phyloP scores from a whole-genome alignment of 2,888 invertebrate genomes.

The Phyllotreta striolata region DNA sequence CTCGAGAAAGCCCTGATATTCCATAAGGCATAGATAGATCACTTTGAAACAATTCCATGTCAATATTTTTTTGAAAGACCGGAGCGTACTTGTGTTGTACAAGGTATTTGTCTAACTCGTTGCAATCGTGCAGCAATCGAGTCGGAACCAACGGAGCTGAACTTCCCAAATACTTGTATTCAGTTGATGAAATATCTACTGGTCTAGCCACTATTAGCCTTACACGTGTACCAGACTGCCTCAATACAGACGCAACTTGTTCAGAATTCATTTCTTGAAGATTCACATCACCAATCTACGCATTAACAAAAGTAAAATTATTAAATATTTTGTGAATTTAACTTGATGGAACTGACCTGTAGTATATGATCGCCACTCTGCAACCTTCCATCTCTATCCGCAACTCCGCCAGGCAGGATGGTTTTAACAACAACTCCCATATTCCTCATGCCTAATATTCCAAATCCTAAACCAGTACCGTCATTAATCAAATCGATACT shows the following conservation, averaged over 20 bases:
- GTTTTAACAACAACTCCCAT: slow-evolving; percentile 99
- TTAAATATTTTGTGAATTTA: not conserved
- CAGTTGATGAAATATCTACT: slow-evolving; percentile 73
- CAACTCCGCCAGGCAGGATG: slow-evolving; percentile 96
- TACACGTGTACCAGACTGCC: slow-evolving; percentile 95
- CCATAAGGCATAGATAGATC: slow-evolving; percentile 58
- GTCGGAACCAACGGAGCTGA: slow-evolving; percentile 73
- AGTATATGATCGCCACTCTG: slow-evolving; percentile 98
- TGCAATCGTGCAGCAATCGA: slow-evolving; percentile 83
- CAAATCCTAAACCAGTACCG: slow-evolving; percentile 97
- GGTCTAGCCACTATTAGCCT: slow-evolving; percentile 93
- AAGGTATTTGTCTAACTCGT: slow-evolving; percentile 85
- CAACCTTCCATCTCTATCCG: slow-evolving; percentile 95
- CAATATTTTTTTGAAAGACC: slow-evolving; percentile 64
- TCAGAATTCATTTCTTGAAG: slow-evolving; percentile 98
- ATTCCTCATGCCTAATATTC: slow-evolving; percentile 95
- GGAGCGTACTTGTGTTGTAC: slow-evolving; percentile 83
- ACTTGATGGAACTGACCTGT: slow-evolving; percentile 71
- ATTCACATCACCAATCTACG: slow-evolving; percentile 65
- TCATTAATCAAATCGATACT: slow-evolving; percentile 97
- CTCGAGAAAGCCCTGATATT: slow-evolving; percentile 53
- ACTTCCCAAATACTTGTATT: slow-evolving; percentile 67
- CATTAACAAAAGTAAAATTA: slow-evolving; percentile 59
- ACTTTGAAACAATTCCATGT: slow-evolving; percentile 54
- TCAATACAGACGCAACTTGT: slow-evolving; percentile 92